Percentiles rank a stretch among this genome's conserved stretches.
Conservation (phyloP, 2,113 vertebrate species). For the Gallinago media region DNA sequence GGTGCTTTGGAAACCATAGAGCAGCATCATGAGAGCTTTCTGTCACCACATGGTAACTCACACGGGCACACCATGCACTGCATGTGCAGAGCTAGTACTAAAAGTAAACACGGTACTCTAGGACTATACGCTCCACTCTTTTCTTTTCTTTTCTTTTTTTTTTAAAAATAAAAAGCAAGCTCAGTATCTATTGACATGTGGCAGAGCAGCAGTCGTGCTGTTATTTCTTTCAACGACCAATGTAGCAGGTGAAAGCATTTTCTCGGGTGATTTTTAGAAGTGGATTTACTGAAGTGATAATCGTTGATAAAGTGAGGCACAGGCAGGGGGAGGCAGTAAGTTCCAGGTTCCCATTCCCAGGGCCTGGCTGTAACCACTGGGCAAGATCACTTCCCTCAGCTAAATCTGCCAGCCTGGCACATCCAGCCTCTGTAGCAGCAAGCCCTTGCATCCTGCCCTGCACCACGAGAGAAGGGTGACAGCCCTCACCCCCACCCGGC, state of each 20-base stretch:
- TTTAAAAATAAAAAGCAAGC: background rate
- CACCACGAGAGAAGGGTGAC: fast-evolving
- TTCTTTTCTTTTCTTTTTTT: background rate
- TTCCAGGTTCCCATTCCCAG: background rate
- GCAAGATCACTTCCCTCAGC: background rate
- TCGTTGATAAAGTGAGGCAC: background rate
- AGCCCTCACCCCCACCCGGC: fast-evolving
- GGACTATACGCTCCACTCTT: background rate
- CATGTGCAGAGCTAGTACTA: background rate
- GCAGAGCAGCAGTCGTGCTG: background rate
- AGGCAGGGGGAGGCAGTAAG: background rate
- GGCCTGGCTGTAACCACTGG: background rate
- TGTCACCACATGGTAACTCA: background rate
- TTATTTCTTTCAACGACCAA: background rate
- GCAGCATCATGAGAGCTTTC: background rate
- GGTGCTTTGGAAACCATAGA: background rate
- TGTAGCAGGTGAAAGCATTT: background rate
- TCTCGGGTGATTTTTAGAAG: background rate
- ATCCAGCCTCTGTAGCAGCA: background rate
- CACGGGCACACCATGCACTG: fast-evolving
- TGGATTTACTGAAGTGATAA: background rate
- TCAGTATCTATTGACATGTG: background rate
- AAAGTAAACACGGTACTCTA: background rate
- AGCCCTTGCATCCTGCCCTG: background rate
- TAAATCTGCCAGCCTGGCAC: background rate